These are phyloP conservation scores for Pollenia labialis DNA, from an alignment of 2,888 invertebrate species.

Conservation along the genomic window DNA sequence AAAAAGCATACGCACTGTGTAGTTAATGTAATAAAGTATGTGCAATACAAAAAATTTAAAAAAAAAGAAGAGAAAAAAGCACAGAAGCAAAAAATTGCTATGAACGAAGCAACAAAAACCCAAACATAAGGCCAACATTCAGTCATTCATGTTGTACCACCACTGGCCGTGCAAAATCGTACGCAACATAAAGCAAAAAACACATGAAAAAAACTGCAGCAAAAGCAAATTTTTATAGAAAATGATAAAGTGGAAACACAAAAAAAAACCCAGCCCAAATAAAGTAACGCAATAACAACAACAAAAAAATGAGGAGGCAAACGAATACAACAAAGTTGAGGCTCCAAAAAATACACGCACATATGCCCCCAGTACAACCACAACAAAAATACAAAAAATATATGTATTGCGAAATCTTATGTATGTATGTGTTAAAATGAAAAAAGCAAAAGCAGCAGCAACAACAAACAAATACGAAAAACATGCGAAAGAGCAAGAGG, in stretches of 20 bases:
- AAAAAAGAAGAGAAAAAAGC: slow-evolving; percentile 57
- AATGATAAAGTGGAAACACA: slow-evolving; percentile 8
- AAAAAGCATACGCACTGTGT: neutral
- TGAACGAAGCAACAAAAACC: slow-evolving; percentile 74
- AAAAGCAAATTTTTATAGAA: slow-evolving; percentile 30
- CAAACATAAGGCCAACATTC: neutral
- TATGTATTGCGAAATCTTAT: slow-evolving; percentile 45
- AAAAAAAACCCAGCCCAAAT: slow-evolving; percentile 51
- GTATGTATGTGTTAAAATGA: slow-evolving; percentile 37
- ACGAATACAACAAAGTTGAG: slow-evolving; percentile 32
- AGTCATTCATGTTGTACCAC: neutral
- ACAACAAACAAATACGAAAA: slow-evolving; percentile 10
- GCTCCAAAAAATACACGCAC: slow-evolving; percentile 20
- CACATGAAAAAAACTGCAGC: slow-evolving; percentile 55
- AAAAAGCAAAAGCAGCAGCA: slow-evolving; percentile 46
- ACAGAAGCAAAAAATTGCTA: slow-evolving; percentile 58
- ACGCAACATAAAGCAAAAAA: slow-evolving; percentile 53
- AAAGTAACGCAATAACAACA: slow-evolving; percentile 55
- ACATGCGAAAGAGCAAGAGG: slow-evolving; percentile 26
- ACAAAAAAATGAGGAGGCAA: slow-evolving; percentile 52
- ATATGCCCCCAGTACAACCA: neutral
- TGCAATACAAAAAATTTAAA: slow-evolving; percentile 58
- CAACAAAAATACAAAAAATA: slow-evolving; percentile 1
- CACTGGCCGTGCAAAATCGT: neutral
- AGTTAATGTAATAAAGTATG: slow-evolving; percentile 24